These are phyloP conservation scores for Diaprepes abbreviatus DNA, from an alignment of 2,888 invertebrate genomes.

Conservation along the genomic window DNA sequence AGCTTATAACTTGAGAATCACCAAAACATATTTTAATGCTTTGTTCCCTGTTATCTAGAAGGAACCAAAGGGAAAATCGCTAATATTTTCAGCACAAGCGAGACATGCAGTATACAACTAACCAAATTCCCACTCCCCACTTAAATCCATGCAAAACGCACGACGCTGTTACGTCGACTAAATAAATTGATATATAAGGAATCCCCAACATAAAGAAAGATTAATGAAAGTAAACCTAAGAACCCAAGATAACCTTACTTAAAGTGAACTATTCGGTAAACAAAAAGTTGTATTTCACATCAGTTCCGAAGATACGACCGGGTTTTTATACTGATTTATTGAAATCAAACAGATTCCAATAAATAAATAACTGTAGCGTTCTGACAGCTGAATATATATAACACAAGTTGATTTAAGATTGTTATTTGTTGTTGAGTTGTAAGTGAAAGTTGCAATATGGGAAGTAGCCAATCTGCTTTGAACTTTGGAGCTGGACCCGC, in stretches of 20 bases:
- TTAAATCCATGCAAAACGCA: background rate
- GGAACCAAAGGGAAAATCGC: no score
- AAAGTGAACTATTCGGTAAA: background rate
- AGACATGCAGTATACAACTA: slow-evolving; percentile 5
- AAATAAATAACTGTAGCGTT: no score
- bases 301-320: background rate
- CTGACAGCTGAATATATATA: no score
- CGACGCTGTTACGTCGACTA: slow-evolving; percentile 10
- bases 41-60: no score
- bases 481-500: slow-evolving; percentile 97
- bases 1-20: no score
- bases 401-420: no score
- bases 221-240: slow-evolving; percentile 4
- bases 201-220: background rate
- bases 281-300: background rate
- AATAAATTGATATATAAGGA: slow-evolving; percentile 13
- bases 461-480: slow-evolving; percentile 63
- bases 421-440: background rate
- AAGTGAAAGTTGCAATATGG: slow-evolving; percentile 52
- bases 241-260: background rate
- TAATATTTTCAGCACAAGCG: background rate
- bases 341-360: no score
- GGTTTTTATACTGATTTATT: background rate
- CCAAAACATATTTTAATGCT: no score
- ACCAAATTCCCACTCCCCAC: background rate